Conservation (phyloP, 2,797 vertebrate genomes). For the Gallinago stenura region DNA sequence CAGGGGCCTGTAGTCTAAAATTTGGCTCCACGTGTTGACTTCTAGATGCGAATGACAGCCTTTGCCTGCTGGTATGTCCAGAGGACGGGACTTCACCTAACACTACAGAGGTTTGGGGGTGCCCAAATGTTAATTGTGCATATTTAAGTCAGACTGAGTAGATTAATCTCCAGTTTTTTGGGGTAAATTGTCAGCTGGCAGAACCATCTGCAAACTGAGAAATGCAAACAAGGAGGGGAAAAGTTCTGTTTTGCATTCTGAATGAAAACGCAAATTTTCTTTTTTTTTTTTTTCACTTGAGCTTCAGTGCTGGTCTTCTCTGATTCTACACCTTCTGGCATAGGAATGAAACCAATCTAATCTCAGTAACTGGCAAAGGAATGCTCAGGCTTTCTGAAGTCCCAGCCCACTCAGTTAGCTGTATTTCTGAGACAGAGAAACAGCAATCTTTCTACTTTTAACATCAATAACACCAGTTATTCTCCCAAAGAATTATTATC, state of each 20-base stretch:
- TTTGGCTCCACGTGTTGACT: neutral
- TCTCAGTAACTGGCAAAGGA: slow-evolving; percentile 24
- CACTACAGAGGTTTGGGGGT: neutral
- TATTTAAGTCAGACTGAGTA: neutral
- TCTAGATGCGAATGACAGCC: neutral
- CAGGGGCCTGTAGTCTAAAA: neutral
- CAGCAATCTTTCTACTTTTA: slow-evolving; percentile 68
- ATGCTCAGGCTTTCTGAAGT: slow-evolving; percentile 32
- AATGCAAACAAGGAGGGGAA: neutral
- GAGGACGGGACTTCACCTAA: neutral
- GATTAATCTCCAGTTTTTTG: neutral
- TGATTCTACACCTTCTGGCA: slow-evolving; percentile 29
- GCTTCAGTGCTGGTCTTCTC: neutral
- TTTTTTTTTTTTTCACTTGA: neutral
- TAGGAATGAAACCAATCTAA: slow-evolving; percentile 14
- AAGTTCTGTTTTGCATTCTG: neutral
- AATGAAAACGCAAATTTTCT: neutral
- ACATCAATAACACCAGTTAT: slow-evolving; percentile 71
- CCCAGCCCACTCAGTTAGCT: slow-evolving; percentile 33
- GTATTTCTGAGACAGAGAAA: slow-evolving; percentile 60
- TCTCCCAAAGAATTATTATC: slow-evolving; percentile 73
- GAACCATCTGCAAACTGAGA: slow-evolving; percentile 1
- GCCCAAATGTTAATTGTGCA: neutral
- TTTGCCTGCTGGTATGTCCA: neutral
- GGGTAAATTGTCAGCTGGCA: neutral